Percentiles rank a stretch among this genome's conserved stretches.
These are phyloP conservation scores for Stenurella melanura DNA, from an alignment of 2,888 invertebrate genomes.

Conservation along the genomic window DNA sequence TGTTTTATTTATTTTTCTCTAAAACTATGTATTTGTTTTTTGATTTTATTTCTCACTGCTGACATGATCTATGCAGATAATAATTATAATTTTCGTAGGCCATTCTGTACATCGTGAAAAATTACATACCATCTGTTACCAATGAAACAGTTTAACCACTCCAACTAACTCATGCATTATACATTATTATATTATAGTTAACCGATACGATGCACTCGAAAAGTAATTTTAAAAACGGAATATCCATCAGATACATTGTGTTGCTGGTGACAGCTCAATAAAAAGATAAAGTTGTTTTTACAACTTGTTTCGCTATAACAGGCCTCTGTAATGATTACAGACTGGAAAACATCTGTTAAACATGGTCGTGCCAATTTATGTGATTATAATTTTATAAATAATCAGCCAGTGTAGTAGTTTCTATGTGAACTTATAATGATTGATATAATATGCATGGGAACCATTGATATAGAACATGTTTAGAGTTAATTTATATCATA, in stretches of 20 bases:
- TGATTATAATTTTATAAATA: neutral
- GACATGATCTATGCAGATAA: no score
- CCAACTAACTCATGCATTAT: conserved; percentile 16
- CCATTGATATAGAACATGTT: no score
- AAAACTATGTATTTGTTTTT: no score
- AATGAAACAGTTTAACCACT: conserved; percentile 10
- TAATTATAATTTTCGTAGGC: neutral
- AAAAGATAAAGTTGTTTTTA: conserved; percentile 36
- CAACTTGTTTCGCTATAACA: conserved; percentile 36
- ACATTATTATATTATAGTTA: conserved; percentile 20
- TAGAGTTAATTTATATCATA: no score
- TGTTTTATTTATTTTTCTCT: no score
- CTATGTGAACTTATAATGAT: no score
- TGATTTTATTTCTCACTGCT: no score
- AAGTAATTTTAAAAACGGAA: conserved; percentile 16
- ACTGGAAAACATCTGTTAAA: conserved; percentile 33
- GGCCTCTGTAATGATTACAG: conserved; percentile 14
- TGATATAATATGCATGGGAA: no score
- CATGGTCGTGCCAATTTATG: neutral
- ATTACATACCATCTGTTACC: neutral
- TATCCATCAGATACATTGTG: conserved; percentile 15
- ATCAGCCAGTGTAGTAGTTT: neutral
- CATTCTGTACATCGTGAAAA: neutral
- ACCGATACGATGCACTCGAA: neutral
- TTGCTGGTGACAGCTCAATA: conserved; percentile 30